Conservation (phyloP, 1,140 invertebrate genomes). For the Nylanderia fulva region DNA sequence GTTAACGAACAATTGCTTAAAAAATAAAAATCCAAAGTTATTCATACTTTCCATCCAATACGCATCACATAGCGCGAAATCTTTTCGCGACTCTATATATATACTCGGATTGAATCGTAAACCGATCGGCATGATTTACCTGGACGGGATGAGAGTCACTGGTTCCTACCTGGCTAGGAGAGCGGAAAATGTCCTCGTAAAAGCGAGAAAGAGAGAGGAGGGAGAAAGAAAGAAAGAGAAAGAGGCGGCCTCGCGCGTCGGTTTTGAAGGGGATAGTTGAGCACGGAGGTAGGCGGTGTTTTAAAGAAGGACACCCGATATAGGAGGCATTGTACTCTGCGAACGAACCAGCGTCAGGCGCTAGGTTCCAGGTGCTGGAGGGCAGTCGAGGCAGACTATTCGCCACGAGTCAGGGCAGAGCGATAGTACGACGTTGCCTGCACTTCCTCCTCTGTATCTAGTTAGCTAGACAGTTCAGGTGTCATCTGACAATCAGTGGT, state of each 20-base stretch:
- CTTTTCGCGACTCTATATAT: background rate
- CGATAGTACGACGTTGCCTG: constrained; percentile 50
- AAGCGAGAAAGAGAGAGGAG: constrained; percentile 60
- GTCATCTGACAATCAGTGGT: background rate
- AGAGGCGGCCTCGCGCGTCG: constrained; percentile 25
- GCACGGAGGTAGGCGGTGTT: constrained; percentile 59
- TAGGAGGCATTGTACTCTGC: constrained; percentile 77
- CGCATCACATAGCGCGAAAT: background rate
- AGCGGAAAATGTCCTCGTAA: constrained; percentile 73
- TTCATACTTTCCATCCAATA: background rate
- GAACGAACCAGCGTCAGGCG: constrained; percentile 67
- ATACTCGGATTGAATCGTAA: background rate
- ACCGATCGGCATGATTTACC: constrained; percentile 11
- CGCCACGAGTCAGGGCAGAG: constrained; percentile 63
- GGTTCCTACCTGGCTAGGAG: constrained; percentile 69
- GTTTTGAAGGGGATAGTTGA: constrained; percentile 73
- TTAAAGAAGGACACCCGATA: constrained; percentile 77
- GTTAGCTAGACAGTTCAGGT: constrained; percentile 33
- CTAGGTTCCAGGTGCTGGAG: constrained; percentile 75
- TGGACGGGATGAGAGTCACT: constrained; percentile 61
- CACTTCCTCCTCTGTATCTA: constrained; percentile 61
- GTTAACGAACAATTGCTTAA: background rate
- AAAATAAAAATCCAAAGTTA: background rate
- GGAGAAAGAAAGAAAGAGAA: constrained; percentile 29
- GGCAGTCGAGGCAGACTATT: constrained; percentile 67